These are phyloP conservation scores for Orius laevigatus DNA, from an alignment of 1,140 invertebrate genomes.

Conservation along the genomic window DNA sequence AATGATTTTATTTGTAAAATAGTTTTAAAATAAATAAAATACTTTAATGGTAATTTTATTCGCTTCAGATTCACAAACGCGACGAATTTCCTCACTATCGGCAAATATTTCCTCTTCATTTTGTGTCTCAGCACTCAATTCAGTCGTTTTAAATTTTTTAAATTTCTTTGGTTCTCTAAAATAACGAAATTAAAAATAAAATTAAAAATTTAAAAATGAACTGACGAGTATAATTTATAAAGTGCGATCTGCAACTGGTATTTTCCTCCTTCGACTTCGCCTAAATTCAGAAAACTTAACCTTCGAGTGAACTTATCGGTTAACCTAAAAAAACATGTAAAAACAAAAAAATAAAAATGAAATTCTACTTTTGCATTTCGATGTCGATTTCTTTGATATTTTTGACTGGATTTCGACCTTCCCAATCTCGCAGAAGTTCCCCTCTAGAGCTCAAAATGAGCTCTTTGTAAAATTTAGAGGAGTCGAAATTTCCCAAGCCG, in stretches of 20 bases:
- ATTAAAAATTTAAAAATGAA: too few species aligned
- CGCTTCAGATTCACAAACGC: too few species aligned
- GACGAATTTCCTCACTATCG: too few species aligned
- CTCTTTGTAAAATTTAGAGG: conserved; percentile 14
- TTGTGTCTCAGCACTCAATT: too few species aligned
- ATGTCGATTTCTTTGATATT: conserved; percentile 8
- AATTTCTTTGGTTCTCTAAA: conserved; percentile 4
- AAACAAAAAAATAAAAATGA: conserved; percentile 1
- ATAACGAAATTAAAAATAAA: too few species aligned
- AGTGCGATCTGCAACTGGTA: neutral
- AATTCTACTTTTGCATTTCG: neutral
- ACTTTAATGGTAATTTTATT: too few species aligned
- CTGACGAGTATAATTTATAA: neutral
- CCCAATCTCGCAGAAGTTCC: conserved; percentile 13
- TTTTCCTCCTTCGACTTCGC: neutral
- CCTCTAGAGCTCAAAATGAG: conserved; percentile 9
- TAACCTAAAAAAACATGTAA: neutral
- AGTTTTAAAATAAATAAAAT: too few species aligned
- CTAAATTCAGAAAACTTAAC: neutral
- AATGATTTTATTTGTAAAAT: too few species aligned
- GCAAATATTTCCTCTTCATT: too few species aligned
- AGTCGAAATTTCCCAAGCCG: conserved; percentile 11
- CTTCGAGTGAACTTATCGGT: conserved; percentile 7
- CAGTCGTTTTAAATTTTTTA: neutral
- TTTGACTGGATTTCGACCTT: conserved; percentile 2